phyloP scores from a whole-genome alignment of 2,888 invertebrate species.

The Dermolepida albohirtum region DNA sequence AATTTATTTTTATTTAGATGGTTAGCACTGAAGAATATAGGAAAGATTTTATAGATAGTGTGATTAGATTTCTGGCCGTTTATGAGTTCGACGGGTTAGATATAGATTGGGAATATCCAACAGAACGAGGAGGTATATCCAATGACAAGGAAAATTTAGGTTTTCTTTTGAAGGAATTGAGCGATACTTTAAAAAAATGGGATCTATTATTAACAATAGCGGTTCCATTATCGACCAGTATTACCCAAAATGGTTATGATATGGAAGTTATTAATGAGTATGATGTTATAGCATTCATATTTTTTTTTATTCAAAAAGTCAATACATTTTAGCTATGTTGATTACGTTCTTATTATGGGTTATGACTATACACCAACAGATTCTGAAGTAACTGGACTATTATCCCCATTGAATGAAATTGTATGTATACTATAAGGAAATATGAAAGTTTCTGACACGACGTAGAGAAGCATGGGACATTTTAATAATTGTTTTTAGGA shows the following conservation, averaged over 20 bases:
- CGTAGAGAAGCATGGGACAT: too few relatives aligned
- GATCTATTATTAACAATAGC: slow-evolving; percentile 65
- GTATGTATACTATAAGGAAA: slow-evolving; percentile 51
- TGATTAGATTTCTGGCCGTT: slow-evolving; percentile 61
- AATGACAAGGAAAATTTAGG: slow-evolving; percentile 64
- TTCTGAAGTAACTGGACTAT: slow-evolving; percentile 60
- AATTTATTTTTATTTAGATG: slow-evolving; percentile 58
- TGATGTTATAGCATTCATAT: slow-evolving; percentile 30
- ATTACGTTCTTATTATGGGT: slow-evolving; percentile 67
- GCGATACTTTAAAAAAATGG: slow-evolving; percentile 61
- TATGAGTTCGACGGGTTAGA: slow-evolving; percentile 68
- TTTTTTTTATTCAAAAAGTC: slow-evolving; percentile 2
- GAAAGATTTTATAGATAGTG: slow-evolving; percentile 64
- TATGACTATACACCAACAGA: slow-evolving; percentile 65
- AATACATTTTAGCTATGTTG: slow-evolving; percentile 60
- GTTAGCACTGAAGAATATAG: slow-evolving; percentile 59
- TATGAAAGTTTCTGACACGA: too few relatives aligned
- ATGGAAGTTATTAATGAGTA: slow-evolving; percentile 61
- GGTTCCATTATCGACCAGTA: slow-evolving; percentile 62
- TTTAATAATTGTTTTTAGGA: slow-evolving; percentile 50
- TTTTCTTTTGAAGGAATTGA: slow-evolving; percentile 61
- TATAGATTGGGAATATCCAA: slow-evolving; percentile 68
- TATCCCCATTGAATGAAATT: slow-evolving; percentile 61
- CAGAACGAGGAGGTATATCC: slow-evolving; percentile 62
- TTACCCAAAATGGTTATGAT: slow-evolving; percentile 63